Evolutionary conservation across 1,140 invertebrate genomes (phyloP).

Genomic region (Phthorimaea operculella): DNA sequence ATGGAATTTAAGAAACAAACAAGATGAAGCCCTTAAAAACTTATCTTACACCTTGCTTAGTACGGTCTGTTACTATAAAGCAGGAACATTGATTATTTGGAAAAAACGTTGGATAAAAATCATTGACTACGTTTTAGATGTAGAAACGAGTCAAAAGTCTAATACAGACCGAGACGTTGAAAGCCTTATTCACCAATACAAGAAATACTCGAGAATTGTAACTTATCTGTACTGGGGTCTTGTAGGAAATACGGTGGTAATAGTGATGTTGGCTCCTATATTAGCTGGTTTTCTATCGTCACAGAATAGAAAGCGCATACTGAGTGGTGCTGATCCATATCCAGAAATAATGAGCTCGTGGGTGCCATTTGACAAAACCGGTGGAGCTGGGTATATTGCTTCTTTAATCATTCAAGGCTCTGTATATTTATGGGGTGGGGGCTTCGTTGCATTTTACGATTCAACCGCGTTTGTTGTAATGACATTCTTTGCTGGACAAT

Average conservation of each 20-base stretch:
- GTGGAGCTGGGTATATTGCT: conserved; percentile 34
- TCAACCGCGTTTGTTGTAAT: conserved; percentile 45
- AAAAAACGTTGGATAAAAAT: conserved; percentile 38
- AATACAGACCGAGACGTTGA: conserved; percentile 23
- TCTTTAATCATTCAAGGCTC: conserved; percentile 27
- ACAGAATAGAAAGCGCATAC: conserved; percentile 19
- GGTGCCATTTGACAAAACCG: conserved; percentile 30
- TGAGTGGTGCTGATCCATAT: conserved; percentile 28
- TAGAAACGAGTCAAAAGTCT: conserved; percentile 31
- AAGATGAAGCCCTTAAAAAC: conserved; percentile 40
- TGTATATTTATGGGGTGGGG: conserved; percentile 46
- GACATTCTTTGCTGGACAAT: conserved; percentile 49
- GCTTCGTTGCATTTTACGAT: conserved; percentile 47
- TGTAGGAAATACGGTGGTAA: conserved; percentile 38
- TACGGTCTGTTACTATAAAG: conserved; percentile 44
- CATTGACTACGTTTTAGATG: conserved; percentile 34
- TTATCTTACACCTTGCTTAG: conserved; percentile 49
- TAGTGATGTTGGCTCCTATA: conserved; percentile 41
- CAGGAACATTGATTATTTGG: conserved; percentile 40
- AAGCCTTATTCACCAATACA: conserved; percentile 33
- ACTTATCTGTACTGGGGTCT: conserved; percentile 48
- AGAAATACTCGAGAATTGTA: conserved; percentile 39
- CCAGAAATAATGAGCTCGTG: conserved; percentile 43
- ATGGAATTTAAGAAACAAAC: conserved; percentile 35
- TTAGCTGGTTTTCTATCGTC: conserved; percentile 32